Base-by-base conservation (phyloP, 2,797 vertebrate species). In the Atherinosoma microstoma region DNA sequence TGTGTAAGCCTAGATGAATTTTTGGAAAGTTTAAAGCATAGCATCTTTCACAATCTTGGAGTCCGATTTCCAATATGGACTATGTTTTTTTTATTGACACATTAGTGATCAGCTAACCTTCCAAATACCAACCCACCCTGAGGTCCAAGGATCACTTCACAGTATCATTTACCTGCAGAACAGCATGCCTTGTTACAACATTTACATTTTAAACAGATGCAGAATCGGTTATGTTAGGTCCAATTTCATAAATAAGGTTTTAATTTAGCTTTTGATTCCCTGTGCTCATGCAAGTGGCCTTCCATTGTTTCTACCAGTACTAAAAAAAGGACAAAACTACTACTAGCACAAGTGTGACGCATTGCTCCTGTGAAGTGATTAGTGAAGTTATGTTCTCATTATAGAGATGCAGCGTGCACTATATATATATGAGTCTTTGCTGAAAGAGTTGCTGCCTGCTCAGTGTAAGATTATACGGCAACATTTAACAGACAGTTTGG, bases 401-500 rank as follows among this genome's bases (percentile, higher is more conserved):
- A 30, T 34, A 34, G 47, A 70, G 67, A 65, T 36, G 20, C 68
- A 59, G 40, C 16, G 8, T 57, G 24, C 16, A 34, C 16, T n/a
- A n/a, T 40, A 24, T 51, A 29, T 12, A 42, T 15, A 61, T 56
- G 12, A 36, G 5, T 57, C 5, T 51, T 47, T 68, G n/a, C 57
- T 63, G 36, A 63, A 38, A 12, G 42, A 42, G 54, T 38, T 76
- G 34, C 51, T 0, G 36, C 29, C 49, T 32, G 47, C 76, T 80
- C 45, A 59, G 32, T 18, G 67, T 69, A 24, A 78, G 60, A 66
- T 73, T 71, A 70, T 64, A 64, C 73, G 27, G 36, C 67, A 58
- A 73, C 64, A 49, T 86, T 84, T 77, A 80, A 71, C 69, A 49
- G 76, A 73, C 58, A 58, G 20, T 67, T 82, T 75, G 64, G 59